These are phyloP conservation scores for Andricus grossulariae DNA, from an alignment of 1,140 invertebrate species.

Conservation along the genomic window DNA sequence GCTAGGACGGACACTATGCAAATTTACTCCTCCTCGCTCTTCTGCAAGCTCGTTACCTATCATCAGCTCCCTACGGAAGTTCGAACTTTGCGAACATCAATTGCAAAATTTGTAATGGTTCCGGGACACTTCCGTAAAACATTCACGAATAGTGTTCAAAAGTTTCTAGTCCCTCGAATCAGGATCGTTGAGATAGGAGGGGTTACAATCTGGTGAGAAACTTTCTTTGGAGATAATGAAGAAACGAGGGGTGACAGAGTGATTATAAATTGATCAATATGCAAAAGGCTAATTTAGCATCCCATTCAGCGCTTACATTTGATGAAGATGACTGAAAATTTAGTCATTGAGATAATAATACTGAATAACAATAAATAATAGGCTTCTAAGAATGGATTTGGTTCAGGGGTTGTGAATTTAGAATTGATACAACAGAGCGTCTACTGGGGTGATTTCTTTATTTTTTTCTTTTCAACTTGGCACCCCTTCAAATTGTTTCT, in stretches of 20 bases:
- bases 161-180: constrained; percentile 23
- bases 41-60: constrained; percentile 28
- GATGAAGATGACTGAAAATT: too few relatives aligned
- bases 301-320: background rate
- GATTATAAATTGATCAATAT: constrained; percentile 17
- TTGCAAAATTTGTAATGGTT: constrained; percentile 31
- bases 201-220: background rate
- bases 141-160: constrained; percentile 28
- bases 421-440: too few relatives aligned
- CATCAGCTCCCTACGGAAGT: constrained; percentile 27
- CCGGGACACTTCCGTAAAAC: constrained; percentile 30
- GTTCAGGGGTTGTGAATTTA: too few relatives aligned
- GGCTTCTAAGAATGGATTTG: too few relatives aligned
- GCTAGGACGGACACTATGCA: constrained; percentile 17
- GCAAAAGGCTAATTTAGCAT: background rate
- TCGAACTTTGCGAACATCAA: constrained; percentile 28
- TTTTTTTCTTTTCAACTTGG: too few relatives aligned
- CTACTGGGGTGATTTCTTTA: too few relatives aligned
- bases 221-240: constrained; percentile 3
- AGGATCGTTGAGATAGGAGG: constrained; percentile 7
- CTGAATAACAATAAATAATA: too few relatives aligned
- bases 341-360: too few relatives aligned
- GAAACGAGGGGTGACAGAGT: background rate
- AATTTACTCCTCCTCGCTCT: constrained; percentile 13
- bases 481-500: too few relatives aligned